Conservation (phyloP, 1,140 invertebrate species). For the Coptotermes formosanus region DNA sequence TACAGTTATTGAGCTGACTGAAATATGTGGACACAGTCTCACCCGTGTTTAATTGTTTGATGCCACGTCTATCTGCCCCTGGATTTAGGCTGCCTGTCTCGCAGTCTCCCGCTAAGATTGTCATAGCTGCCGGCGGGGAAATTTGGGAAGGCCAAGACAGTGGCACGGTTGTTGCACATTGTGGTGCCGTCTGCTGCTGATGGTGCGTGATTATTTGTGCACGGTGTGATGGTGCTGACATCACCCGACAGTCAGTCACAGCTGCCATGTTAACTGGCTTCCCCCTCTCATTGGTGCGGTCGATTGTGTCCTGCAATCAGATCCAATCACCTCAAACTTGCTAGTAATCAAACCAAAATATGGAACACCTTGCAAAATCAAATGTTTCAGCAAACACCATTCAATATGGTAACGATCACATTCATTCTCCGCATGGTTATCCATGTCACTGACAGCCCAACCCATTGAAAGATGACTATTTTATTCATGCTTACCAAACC, state of each 20-base stretch:
- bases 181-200: neutral
- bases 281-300: slow-evolving; percentile 5
- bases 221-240: neutral
- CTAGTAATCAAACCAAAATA: too few species aligned
- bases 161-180: neutral
- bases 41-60: slow-evolving; percentile 34
- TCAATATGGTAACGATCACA: too few species aligned
- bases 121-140: slow-evolving; percentile 22
- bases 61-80: slow-evolving; percentile 14
- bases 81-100: slow-evolving; percentile 22
- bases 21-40: neutral
- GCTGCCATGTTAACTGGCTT: slow-evolving; percentile 13
- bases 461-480: too few species aligned
- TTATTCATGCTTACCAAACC: too few species aligned
- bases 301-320: neutral
- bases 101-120: slow-evolving; percentile 26
- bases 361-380: too few species aligned
- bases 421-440: too few species aligned
- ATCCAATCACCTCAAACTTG: too few species aligned
- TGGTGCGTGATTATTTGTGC: neutral
- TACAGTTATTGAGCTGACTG: too few species aligned
- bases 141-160: neutral
- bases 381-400: too few species aligned
- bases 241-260: neutral
- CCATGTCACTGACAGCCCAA: too few species aligned